Evolutionary conservation across 1,140 invertebrate genomes (phyloP), one percentile per base, ranked within the genome.

Genomic region (Drosophila obscura): DNA sequence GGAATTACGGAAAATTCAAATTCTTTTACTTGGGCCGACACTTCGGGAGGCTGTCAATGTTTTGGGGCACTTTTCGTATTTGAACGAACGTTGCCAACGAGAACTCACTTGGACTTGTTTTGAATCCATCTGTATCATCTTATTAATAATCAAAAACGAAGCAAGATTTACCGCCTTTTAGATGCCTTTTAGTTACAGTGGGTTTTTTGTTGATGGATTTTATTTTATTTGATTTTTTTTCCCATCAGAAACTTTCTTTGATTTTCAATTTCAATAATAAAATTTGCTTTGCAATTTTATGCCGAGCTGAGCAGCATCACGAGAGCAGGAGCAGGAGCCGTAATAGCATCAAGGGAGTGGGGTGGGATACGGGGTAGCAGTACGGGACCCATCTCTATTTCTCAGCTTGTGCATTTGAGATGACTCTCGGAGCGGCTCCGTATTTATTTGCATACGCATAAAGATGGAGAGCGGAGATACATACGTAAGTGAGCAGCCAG

Each of bases 221-320:
- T 49, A 9, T 64, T 48, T 19, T 59, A 19, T 44, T 28, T 73
- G 41, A 44, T 28, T 52, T 35, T 58, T 68, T 44, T 44, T 50
- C 39, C 22, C 22, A 45, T 31, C 56, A 44, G 16, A 43, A 73
- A 67, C 24, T 71, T 80, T 85, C 71, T 76, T 77, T 71, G 65
- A 83, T 88, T 87, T 87, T 71, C 83, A 88, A 88, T 87, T 88
- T 79, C 83, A 83, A 87, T 87, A 87, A 85, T 83, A 76, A 72
- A 83, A 87, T 88, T 88, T 75, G 62, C 72, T 76, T 79, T 76
- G 62, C 83, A 87, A 85, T 87, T 87, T 87, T 83, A 87, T 88
- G 82, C 78, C 66, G 52, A 73, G 60, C 56, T 88, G 83, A 79
- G 53, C 82, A 82, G 59, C 80, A 73, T 49, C 28, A 65, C 50